These are phyloP conservation scores for Aegotheles bennettii DNA, from an alignment of 2,113 vertebrate species.

Conservation along the genomic window DNA sequence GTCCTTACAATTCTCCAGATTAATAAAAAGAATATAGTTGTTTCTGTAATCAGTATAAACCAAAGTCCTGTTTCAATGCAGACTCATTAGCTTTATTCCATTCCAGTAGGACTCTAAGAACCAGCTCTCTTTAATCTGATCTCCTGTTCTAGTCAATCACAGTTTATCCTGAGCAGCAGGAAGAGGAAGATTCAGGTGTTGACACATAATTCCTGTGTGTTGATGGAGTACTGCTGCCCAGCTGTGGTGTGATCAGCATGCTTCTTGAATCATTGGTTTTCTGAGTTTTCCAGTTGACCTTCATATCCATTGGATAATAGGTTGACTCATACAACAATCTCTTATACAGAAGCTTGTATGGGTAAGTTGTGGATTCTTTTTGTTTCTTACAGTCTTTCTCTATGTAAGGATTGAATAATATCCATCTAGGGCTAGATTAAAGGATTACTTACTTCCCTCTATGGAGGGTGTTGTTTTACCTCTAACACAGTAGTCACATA, in stretches of 20 bases:
- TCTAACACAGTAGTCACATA: neutral
- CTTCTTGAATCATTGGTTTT: neutral
- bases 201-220: neutral
- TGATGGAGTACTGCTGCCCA: neutral
- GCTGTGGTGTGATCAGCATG: neutral
- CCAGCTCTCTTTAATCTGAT: neutral
- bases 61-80: neutral
- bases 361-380: neutral
- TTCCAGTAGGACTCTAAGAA: neutral
- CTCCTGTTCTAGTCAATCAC: neutral
- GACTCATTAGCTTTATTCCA: neutral
- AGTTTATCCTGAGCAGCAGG: neutral
- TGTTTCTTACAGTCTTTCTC: neutral
- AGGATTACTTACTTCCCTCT: neutral
- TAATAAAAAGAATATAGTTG: neutral
- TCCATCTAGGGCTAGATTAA: neutral
- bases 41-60: neutral
- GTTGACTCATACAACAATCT: rapidly evolving
- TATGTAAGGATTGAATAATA: neutral
- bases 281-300: neutral
- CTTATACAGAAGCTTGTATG: neutral
- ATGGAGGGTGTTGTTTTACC: neutral
- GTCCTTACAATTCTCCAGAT: neutral
- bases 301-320: rapidly evolving
- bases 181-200: neutral